Conservation (phyloP, 2,888 invertebrate species). For the Malacosoma neustria region DNA sequence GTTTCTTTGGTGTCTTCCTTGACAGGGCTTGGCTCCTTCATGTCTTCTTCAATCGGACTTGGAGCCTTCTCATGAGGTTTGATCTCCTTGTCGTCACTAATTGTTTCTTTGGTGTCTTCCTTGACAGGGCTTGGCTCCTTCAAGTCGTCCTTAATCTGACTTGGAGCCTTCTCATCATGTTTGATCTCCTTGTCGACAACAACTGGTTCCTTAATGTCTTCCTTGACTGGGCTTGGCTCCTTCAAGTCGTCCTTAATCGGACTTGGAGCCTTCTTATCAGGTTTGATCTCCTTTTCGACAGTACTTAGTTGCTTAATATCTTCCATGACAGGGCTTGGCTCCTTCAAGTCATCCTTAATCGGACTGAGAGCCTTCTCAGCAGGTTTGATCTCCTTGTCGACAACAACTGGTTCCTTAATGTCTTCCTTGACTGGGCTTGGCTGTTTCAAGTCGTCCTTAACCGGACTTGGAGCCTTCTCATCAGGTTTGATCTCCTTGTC, state of each 20-base stretch:
- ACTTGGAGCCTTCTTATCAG: background rate
- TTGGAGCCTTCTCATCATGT: background rate
- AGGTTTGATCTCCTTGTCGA: background rate
- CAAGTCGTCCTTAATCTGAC: too few species aligned
- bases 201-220: background rate
- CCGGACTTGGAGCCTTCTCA: background rate
- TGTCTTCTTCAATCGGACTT: background rate
- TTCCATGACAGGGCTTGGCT: background rate
- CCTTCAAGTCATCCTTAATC: background rate
- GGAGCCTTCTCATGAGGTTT: background rate
- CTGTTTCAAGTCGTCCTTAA: constrained; percentile 1
- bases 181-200: background rate
- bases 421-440: constrained; percentile 3
- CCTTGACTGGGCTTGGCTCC: background rate
- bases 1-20: background rate
- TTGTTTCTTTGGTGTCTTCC: too few species aligned
- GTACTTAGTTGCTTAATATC: constrained; percentile 4
- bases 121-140: too few species aligned
- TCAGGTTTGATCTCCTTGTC: background rate
- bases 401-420: background rate
- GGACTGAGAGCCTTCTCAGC: constrained; percentile 1
- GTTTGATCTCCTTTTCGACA: background rate
- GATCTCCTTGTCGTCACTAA: too few species aligned
- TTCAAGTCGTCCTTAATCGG: background rate
- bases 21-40: background rate